Conservation (phyloP, 2,113 vertebrate genomes). For the Colius striatus region DNA sequence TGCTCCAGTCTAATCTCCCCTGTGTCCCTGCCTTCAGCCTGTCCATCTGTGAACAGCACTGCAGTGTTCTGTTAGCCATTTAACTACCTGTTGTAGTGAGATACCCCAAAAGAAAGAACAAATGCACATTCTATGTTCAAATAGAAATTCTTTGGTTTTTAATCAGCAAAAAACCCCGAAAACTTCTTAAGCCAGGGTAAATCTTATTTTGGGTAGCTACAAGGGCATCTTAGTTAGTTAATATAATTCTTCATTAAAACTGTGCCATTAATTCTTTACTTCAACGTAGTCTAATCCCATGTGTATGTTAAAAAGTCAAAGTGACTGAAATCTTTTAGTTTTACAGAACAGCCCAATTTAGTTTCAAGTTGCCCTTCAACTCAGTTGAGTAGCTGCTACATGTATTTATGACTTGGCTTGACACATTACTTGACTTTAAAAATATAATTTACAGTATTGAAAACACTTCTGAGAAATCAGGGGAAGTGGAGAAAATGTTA, state of each 20-base stretch:
- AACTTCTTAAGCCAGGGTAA: not conserved
- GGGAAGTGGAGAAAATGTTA: not conserved
- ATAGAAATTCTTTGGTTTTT: not conserved
- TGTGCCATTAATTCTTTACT: not conserved
- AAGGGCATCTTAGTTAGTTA: not conserved
- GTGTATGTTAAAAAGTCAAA: not conserved
- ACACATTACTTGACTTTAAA: not conserved
- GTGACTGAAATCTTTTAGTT: not conserved
- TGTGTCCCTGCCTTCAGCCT: too few relatives aligned
- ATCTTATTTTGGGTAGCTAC: not conserved
- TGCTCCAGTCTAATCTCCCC: not conserved
- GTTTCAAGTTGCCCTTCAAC: not conserved
- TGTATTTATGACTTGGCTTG: not conserved
- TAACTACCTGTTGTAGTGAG: accelerated
- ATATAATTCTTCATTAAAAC: not conserved
- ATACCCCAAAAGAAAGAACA: not conserved
- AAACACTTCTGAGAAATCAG: not conserved
- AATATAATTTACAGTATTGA: not conserved
- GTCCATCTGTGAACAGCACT: not conserved
- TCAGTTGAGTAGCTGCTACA: not conserved
- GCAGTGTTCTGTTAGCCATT: not conserved
- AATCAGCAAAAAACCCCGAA: not conserved
- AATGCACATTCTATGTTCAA: not conserved
- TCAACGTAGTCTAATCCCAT: not conserved
- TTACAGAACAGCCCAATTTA: not conserved